Evolutionary conservation across 2,113 vertebrate genomes (phyloP).

Genomic region (Egretta garzetta): DNA sequence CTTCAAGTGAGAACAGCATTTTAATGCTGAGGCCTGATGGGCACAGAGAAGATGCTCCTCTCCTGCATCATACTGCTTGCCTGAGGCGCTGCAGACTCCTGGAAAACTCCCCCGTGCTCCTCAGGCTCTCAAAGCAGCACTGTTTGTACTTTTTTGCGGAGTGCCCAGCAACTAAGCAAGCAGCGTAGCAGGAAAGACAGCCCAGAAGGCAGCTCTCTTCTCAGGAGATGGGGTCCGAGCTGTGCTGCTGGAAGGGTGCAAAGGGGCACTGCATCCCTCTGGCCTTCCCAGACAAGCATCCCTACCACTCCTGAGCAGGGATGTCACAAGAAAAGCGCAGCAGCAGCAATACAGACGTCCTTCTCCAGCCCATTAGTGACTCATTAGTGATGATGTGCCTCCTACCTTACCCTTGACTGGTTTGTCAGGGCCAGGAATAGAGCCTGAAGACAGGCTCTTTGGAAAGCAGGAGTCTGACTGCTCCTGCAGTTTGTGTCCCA

Average conservation of each 20-base stretch:
- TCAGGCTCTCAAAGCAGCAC: background rate
- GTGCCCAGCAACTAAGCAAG: background rate
- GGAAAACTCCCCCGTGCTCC: background rate
- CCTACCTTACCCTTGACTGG: background rate
- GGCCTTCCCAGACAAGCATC: background rate
- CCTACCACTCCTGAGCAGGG: background rate
- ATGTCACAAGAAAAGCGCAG: background rate
- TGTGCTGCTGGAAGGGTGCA: background rate
- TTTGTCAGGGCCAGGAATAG: background rate
- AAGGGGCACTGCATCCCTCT: background rate
- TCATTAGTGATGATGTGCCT: background rate
- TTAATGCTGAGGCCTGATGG: background rate
- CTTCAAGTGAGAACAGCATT: background rate
- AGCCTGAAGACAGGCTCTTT: background rate
- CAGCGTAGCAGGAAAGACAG: background rate
- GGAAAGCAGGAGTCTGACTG: background rate
- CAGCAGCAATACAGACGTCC: background rate
- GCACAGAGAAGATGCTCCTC: background rate
- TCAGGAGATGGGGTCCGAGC: background rate
- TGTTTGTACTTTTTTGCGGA: background rate
- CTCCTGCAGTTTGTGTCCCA: background rate
- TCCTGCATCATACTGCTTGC: background rate
- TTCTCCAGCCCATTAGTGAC: background rate
- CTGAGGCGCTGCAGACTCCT: background rate
- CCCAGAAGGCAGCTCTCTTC: background rate